A percentile compares a stretch with the other conserved stretches of the same genome.
Conservation (phyloP, 1,140 invertebrate genomes). For the Bombus confusus region DNA sequence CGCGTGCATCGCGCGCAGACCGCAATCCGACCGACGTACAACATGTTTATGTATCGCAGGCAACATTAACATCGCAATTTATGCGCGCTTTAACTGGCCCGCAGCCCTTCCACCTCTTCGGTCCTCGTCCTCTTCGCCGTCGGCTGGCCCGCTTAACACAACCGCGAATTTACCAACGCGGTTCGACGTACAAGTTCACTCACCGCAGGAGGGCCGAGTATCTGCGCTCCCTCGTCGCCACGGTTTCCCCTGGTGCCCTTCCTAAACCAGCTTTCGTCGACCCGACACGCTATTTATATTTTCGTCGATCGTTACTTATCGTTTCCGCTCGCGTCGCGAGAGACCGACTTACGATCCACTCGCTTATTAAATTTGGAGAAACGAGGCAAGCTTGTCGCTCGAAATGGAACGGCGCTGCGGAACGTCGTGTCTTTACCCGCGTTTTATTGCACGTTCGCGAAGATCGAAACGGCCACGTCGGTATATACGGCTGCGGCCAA, state of each 20-base stretch:
- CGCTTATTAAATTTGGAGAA: not conserved
- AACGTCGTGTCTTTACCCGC: not conserved
- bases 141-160: conserved; percentile 69
- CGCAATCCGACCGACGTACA: conserved; percentile 77
- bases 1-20: conserved; percentile 68
- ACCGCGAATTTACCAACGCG: conserved; percentile 74
- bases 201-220: conserved; percentile 57
- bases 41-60: conserved; percentile 80
- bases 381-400: not conserved
- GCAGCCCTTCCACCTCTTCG: conserved; percentile 44
- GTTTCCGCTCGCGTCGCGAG: not conserved
- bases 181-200: conserved; percentile 69
- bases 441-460: not conserved
- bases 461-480: not conserved
- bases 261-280: conserved; percentile 42
- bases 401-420: not conserved
- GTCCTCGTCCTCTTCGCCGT: conserved; percentile 21
- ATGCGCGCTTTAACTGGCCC: conserved; percentile 76
- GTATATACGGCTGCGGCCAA: not conserved
- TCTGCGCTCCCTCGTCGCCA: conserved; percentile 16
- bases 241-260: not conserved
- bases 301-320: conserved; percentile 38
- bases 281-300: conserved; percentile 62
- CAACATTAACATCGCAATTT: conserved; percentile 80
- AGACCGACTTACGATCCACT: not conserved